Evolutionary conservation across 2,888 invertebrate species (phyloP), one percentile per base, ranked within the genome.

Genomic region (Drosophila vallismaia): DNA sequence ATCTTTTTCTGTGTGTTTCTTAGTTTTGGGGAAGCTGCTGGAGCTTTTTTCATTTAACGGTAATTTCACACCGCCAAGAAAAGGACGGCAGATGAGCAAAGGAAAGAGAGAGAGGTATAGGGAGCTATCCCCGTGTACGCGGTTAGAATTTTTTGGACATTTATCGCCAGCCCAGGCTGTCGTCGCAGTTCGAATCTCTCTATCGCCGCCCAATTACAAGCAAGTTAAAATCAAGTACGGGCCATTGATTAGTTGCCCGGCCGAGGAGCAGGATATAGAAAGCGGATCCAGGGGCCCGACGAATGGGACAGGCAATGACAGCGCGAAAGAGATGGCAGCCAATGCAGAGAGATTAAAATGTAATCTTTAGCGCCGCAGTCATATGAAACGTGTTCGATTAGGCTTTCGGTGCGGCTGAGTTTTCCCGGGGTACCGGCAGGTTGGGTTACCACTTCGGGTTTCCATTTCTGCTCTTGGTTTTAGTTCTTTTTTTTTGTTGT

Each of bases 171-270:
- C 51, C 50, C 72, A 10, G 55, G 26, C 68, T 85, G 85, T 84
- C 79, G 86, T 71, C 83, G 62, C 70, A 68, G 46, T 54, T 76
- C 76, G 82, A 78, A 84, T 71, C 82, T 75, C 78, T 74, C 66
- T 70, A 86, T 72, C 83, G 86, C 52, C 79, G 88, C 86, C 81
- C 81, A 82, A 87, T 82, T 82, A 82, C 81, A 87, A 87, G 74
- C 86, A 87, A 82, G 81, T 85, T 87, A 82, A 87, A 87, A 87
- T 87, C 88, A 82, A 82, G 88, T 85, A 82, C 79, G 86, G 79
- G 79, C 70, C 81, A 82, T 87, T 87, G 81, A 87, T 87, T 82
- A 82, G 87, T 74, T 79, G 85, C 79, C 63, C 46, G 63, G 42
- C 56, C 55, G 28, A 42, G 46, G 24, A 45, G 3, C 36, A 26